Conservation (phyloP, 2,888 invertebrate genomes). For the Sinodicranocentrus sp. region DNA sequence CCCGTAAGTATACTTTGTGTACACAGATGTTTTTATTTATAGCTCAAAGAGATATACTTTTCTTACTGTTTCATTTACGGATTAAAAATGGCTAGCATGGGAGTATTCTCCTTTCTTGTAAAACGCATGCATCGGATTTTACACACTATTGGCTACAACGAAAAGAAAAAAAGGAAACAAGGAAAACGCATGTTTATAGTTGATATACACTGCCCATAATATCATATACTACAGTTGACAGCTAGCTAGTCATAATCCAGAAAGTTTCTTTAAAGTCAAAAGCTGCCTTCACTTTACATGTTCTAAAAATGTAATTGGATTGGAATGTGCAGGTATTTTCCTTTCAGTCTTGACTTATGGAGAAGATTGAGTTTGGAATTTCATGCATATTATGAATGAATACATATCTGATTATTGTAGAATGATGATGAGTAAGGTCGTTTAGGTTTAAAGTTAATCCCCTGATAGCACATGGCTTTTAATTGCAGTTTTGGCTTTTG, state of each 20-base stretch:
- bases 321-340: not conserved
- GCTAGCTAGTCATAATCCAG: not conserved
- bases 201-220: too few species aligned
- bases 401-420: not conserved
- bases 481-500: slow-evolving; percentile 1
- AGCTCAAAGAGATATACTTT: too few species aligned
- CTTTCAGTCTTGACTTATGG: not conserved
- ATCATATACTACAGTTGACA: too few species aligned
- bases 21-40: too few species aligned
- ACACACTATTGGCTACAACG: too few species aligned
- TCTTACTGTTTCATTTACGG: too few species aligned
- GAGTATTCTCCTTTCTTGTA: too few species aligned
- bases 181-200: too few species aligned
- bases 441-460: not conserved
- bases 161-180: too few species aligned
- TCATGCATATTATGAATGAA: slow-evolving; percentile 22
- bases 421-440: not conserved
- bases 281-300: not conserved
- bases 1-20: too few species aligned
- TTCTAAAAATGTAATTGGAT: not conserved
- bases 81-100: too few species aligned
- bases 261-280: not conserved
- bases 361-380: not conserved
- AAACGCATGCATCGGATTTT: too few species aligned
- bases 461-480: not conserved